Base-by-base conservation (phyloP, 1,140 invertebrate genomes). In the Drosophila pachea region DNA sequence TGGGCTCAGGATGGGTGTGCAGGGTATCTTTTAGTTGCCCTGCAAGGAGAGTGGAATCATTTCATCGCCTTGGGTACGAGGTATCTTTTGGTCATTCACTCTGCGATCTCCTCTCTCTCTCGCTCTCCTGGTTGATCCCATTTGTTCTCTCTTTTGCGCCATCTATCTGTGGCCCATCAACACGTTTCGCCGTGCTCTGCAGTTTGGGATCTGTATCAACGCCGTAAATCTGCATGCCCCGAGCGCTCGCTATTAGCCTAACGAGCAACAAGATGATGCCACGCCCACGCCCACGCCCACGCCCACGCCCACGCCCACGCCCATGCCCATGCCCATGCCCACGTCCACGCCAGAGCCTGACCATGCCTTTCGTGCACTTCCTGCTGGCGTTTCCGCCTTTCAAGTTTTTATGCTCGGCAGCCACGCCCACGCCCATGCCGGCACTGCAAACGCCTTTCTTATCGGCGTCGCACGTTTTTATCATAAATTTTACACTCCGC, bases 401-500 rank as follows among this genome's bases (percentile, higher is more conserved):
- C 12, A 47, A 36, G 40, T 40, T 29, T 31, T 36, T 35, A 7
- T 7, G 36, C 32, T 31, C 22, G 2, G n/a, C 33, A n/a, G 38
- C 22, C 31, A 9, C 53, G 6, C 7, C 32, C 50, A 29, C 7
- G 11, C 2, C 9, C 42, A 35, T 7, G 12, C 40, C 36, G 7
- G 7, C 4, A 4, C 43, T 12, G 45, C 64, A 54, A 64, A 62
- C 68, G 74, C 47, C 74, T 60, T 38, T 73, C 74, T 83, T 83
- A 83, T 82, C 78, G 64, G 63, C 50, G 63, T 78, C 60, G 74
- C 78, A 82, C 78, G 78, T 83, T 82, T 83, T 82, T 83, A 82
- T 83, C 78, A 82, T 82, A 83, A 83, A 82, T 82, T 83, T 83
- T 74, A 82, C 78, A 82, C 78, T 74, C 67, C 35, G 78, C 70